Evolutionary conservation across 2,797 vertebrate genomes (phyloP).

Genomic region (Etheostoma nigrum): DNA sequence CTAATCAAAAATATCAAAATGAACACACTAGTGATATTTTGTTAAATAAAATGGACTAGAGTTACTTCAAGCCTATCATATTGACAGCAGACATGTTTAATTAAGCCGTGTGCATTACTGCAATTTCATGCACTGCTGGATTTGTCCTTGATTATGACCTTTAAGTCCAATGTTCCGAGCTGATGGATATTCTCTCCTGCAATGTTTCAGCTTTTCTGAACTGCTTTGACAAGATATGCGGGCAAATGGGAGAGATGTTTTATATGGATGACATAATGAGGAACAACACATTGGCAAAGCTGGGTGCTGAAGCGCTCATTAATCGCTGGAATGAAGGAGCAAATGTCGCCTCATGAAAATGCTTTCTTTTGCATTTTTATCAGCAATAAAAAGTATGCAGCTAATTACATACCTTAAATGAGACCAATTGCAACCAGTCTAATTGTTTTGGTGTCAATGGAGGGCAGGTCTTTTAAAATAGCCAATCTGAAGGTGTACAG

Average conservation of each 20-base stretch:
- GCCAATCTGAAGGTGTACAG: conserved; percentile 15
- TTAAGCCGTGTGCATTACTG: conserved; percentile 44
- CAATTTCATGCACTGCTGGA: conserved; percentile 67
- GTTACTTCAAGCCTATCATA: conserved; percentile 52
- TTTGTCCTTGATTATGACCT: conserved; percentile 66
- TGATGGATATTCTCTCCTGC: conserved; percentile 36
- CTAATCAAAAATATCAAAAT: conserved; percentile 23
- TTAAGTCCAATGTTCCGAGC: conserved; percentile 38
- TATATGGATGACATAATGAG: conserved; percentile 54
- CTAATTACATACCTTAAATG: conserved; percentile 56
- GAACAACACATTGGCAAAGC: conserved; percentile 28
- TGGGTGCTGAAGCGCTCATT: conserved; percentile 45
- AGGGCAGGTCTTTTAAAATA: conserved; percentile 16
- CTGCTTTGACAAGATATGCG: conserved; percentile 48
- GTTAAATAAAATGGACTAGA: conserved; percentile 29
- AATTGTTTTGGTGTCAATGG: conserved; percentile 35
- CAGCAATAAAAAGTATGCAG: conserved; percentile 34
- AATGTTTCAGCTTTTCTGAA: conserved; percentile 38
- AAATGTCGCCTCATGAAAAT: conserved; percentile 42
- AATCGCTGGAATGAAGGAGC: conserved; percentile 28
- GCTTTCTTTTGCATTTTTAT: conserved; percentile 32
- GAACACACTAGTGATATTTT: conserved; percentile 24
- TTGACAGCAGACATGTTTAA: conserved; percentile 49
- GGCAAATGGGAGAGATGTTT: conserved; percentile 49
- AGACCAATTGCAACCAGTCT: conserved; percentile 26